Conservation (phyloP, 1,140 invertebrate species). For the Anthonomus grandis region DNA sequence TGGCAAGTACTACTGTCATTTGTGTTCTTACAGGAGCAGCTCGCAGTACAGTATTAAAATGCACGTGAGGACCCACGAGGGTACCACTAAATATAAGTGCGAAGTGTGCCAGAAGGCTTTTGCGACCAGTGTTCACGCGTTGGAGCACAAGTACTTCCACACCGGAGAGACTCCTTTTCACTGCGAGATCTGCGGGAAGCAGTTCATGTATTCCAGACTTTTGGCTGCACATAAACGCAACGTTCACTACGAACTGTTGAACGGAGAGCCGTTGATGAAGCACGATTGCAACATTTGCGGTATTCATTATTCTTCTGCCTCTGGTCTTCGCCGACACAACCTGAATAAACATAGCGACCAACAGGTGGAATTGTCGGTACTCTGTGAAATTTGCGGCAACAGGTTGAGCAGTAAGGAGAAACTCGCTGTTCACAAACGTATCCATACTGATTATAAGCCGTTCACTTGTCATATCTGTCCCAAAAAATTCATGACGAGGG, state of each 20-base stretch:
- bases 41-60: too few relatives aligned
- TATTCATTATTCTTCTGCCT: conserved; percentile 45
- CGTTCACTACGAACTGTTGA: conserved; percentile 36
- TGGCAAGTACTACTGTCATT: too few relatives aligned
- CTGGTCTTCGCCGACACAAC: conserved; percentile 42
- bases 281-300: too few relatives aligned
- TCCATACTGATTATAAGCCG: conserved; percentile 71
- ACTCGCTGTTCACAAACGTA: conserved; percentile 67
- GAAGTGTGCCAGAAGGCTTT: conserved; percentile 51
- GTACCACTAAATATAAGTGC: conserved; percentile 44
- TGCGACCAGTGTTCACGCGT: conserved; percentile 34
- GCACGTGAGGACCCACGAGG: conserved; percentile 44
- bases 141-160: conserved; percentile 51
- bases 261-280: too few relatives aligned
- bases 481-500: conserved; percentile 64
- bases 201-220: conserved; percentile 39
- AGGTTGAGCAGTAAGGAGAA: conserved; percentile 44
- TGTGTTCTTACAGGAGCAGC: too few relatives aligned
- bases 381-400: conserved; percentile 54
- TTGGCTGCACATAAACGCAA: conserved; percentile 36
- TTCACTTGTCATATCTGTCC: conserved; percentile 66
- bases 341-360: conserved; percentile 40
- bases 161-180: conserved; percentile 74
- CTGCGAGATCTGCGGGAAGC: conserved; percentile 54
- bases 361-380: conserved; percentile 44